Evolutionary conservation across 2,113 vertebrate species (phyloP).

Genomic region (Peromyscus leucopus): DNA sequence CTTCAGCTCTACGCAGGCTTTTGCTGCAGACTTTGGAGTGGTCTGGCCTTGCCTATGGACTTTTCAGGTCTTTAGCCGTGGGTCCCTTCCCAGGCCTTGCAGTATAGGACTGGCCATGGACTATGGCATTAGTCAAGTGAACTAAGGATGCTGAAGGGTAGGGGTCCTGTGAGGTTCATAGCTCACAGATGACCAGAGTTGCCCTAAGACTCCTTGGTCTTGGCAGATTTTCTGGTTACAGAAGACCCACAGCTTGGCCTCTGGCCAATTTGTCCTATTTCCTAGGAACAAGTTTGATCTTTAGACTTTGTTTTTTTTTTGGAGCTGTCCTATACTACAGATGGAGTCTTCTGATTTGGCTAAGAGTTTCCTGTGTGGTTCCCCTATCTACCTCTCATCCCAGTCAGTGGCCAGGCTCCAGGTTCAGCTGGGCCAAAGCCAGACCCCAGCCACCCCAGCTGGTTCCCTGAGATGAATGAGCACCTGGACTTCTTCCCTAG

Average conservation of each 20-base stretch:
- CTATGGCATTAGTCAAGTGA: background rate
- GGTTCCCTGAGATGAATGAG: background rate
- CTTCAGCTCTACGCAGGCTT: background rate
- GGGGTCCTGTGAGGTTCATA: background rate
- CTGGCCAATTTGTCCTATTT: background rate
- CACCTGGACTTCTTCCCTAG: background rate
- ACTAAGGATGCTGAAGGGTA: no score
- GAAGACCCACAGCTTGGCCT: background rate
- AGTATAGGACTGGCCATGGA: background rate
- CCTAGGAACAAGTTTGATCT: background rate
- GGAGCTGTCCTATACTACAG: background rate
- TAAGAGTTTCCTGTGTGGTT: background rate
- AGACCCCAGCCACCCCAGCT: background rate
- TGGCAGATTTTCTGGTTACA: background rate
- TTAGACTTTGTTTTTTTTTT: background rate
- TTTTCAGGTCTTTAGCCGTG: background rate
- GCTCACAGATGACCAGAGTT: background rate
- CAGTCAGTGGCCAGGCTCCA: background rate
- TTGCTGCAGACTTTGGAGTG: background rate
- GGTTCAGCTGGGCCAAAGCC: background rate
- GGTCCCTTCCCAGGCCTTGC: background rate
- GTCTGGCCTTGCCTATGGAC: background rate
- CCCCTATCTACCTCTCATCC: background rate
- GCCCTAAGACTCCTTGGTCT: background rate
- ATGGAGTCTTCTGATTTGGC: background rate